phyloP scores from a whole-genome alignment of 2,797 vertebrate species.

The Rhinichthys osculus region DNA sequence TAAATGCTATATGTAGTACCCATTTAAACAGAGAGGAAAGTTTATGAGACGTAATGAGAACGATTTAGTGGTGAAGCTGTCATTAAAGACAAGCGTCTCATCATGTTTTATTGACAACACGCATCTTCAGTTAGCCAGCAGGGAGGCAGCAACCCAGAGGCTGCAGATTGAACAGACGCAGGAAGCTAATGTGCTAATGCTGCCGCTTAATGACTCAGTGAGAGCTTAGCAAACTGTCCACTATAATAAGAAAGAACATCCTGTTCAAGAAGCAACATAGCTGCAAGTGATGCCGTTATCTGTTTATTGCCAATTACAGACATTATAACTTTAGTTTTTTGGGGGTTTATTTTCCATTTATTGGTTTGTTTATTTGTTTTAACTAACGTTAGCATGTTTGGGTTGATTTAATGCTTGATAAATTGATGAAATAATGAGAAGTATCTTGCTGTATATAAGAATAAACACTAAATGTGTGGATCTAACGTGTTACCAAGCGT shows the following conservation, averaged over 20 bases:
- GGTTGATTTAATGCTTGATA: constrained; percentile 40
- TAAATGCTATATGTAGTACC: constrained; percentile 35
- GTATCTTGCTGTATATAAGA: neutral
- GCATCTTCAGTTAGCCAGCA: constrained; percentile 55
- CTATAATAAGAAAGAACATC: constrained; percentile 54
- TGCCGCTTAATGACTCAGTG: constrained; percentile 61
- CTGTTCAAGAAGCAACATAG: constrained; percentile 15
- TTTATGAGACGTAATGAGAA: constrained; percentile 61
- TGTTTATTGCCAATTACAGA: constrained; percentile 43
- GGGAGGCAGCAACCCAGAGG: constrained; percentile 60
- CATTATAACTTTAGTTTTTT: constrained; percentile 24
- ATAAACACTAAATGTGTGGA: neutral
- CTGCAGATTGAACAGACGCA: constrained; percentile 60
- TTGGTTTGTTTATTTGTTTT: constrained; percentile 40
- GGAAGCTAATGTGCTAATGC: constrained; percentile 59
- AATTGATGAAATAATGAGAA: constrained; percentile 18
- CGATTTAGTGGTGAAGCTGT: constrained; percentile 49
- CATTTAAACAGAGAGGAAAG: constrained; percentile 48
- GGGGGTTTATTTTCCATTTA: neutral
- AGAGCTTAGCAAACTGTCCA: constrained; percentile 53
- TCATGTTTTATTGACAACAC: constrained; percentile 54
- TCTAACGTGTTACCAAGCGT: neutral
- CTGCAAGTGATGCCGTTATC: constrained; percentile 38
- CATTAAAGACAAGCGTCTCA: constrained; percentile 54
- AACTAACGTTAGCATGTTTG: constrained; percentile 19